Conservation (phyloP, 1,140 invertebrate genomes). For the Radopholus similis region DNA sequence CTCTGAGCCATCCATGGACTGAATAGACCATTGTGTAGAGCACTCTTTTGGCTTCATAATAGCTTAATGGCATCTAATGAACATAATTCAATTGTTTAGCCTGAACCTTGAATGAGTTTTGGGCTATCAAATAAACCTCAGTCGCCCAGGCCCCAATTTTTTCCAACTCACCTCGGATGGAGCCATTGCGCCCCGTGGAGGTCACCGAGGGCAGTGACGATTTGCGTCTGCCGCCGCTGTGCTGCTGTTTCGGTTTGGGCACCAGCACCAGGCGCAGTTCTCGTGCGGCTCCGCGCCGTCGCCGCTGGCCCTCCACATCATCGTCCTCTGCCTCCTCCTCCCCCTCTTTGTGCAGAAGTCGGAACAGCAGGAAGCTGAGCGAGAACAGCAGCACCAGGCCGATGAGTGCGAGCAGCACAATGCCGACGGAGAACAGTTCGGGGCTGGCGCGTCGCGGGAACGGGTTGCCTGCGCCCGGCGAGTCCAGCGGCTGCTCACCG, state of each 20-base stretch:
- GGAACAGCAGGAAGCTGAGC: not conserved
- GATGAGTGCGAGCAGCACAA: not conserved
- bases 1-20: too few species aligned
- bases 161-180: not conserved
- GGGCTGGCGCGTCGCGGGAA: too few species aligned
- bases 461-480: too few species aligned
- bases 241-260: conserved; percentile 4
- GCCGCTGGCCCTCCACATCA: not conserved
- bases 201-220: not conserved
- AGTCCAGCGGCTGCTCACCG: too few species aligned
- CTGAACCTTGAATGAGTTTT: too few species aligned
- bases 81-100: too few species aligned
- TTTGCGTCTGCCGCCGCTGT: not conserved
- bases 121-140: too few species aligned
- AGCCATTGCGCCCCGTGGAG: too few species aligned
- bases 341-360: not conserved
- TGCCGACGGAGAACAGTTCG: not conserved
- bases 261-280: conserved; percentile 10
- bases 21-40: not conserved
- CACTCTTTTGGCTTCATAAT: not conserved
- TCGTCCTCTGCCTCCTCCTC: not conserved
- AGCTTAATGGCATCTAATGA: too few species aligned
- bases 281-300: not conserved
- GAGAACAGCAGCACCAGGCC: conserved; percentile 8
- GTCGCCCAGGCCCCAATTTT: too few species aligned